A percentile compares a stretch with the other conserved stretches of the same genome.
Evolutionary conservation across 2,797 vertebrate genomes (phyloP).

Genomic region (Lagocephalus sceleratus): DNA sequence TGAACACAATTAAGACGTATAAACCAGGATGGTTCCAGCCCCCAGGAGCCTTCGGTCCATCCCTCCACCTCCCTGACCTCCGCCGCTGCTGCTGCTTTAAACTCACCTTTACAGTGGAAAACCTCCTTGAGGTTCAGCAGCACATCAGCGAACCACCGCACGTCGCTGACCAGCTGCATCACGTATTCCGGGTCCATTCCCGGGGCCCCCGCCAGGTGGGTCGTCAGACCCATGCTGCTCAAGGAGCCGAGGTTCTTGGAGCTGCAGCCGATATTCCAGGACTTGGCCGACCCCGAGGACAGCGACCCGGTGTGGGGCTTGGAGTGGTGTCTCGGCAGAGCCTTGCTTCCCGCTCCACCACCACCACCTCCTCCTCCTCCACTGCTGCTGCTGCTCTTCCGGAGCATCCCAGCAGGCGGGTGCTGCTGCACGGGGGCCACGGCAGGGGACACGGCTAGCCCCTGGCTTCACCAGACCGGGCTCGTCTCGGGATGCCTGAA

Average conservation of each 20-base stretch:
- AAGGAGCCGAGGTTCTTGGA: constrained; percentile 74
- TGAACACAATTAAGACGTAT: too few species aligned
- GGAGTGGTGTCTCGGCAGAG: constrained; percentile 69
- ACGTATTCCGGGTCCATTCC: constrained; percentile 91
- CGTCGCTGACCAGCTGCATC: constrained; percentile 91
- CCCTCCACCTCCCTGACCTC: constrained; percentile 7
- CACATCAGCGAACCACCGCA: constrained; percentile 90
- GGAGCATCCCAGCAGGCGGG: constrained; percentile 58
- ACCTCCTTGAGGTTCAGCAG: constrained; percentile 90
- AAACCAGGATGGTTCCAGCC: too few species aligned
- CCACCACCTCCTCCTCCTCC: too few species aligned
- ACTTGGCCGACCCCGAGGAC: constrained; percentile 69
- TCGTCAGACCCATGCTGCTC: constrained; percentile 80
- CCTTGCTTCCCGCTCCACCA: constrained; percentile 67
- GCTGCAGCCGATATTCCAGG: constrained; percentile 83
- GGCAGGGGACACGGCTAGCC: constrained; percentile 34
- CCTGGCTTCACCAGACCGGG: constrained; percentile 48
- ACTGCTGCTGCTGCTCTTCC: constrained; percentile 63
- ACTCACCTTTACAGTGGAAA: constrained; percentile 85
- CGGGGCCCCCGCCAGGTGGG: constrained; percentile 73
- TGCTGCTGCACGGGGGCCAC: constrained; percentile 49
- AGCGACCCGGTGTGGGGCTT: constrained; percentile 73
- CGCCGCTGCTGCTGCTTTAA: constrained; percentile 7
- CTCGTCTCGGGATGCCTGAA: constrained; percentile 42
- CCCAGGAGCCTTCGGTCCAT: neutral